Evolutionary conservation across 1,140 invertebrate genomes (phyloP).

Genomic region (Macrosteles quadrilineatus): DNA sequence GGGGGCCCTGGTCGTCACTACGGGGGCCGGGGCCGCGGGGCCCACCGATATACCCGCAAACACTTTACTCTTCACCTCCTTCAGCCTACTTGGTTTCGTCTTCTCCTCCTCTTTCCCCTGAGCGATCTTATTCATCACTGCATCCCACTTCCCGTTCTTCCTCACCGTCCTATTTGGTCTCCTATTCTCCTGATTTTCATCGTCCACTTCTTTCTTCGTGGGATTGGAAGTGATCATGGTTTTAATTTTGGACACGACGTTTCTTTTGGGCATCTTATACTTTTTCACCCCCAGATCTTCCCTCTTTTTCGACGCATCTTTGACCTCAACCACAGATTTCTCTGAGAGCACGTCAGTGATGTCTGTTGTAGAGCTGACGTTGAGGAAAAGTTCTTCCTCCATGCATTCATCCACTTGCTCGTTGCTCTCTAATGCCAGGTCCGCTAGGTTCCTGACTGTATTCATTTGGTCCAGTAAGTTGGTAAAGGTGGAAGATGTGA

Average conservation of each 20-base stretch:
- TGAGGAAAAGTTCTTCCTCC: slow-evolving; percentile 6
- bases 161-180: slow-evolving; percentile 50
- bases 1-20: background rate
- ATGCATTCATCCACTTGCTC: slow-evolving; percentile 47
- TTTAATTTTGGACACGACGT: slow-evolving; percentile 73
- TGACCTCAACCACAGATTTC: slow-evolving; percentile 6
- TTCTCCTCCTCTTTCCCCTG: slow-evolving; percentile 66
- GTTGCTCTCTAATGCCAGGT: slow-evolving; percentile 38
- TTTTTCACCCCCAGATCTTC: slow-evolving; percentile 57
- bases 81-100: slow-evolving; percentile 62
- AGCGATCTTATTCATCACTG: slow-evolving; percentile 78
- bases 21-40: slow-evolving; percentile 4
- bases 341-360: slow-evolving; percentile 7
- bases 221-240: slow-evolving; percentile 61
- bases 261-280: slow-evolving; percentile 73
- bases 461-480: slow-evolving; percentile 40
- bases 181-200: slow-evolving; percentile 41
- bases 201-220: slow-evolving; percentile 51
- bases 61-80: slow-evolving; percentile 81
- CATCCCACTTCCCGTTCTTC: slow-evolving; percentile 64
- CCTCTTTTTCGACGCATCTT: slow-evolving; percentile 28
- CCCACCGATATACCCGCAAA: slow-evolving; percentile 42
- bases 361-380: slow-evolving; percentile 5
- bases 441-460: slow-evolving; percentile 44
- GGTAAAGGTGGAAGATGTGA: slow-evolving; percentile 40